phyloP scores from a whole-genome alignment of 2,888 invertebrate genomes.

The Lingula anatina region DNA sequence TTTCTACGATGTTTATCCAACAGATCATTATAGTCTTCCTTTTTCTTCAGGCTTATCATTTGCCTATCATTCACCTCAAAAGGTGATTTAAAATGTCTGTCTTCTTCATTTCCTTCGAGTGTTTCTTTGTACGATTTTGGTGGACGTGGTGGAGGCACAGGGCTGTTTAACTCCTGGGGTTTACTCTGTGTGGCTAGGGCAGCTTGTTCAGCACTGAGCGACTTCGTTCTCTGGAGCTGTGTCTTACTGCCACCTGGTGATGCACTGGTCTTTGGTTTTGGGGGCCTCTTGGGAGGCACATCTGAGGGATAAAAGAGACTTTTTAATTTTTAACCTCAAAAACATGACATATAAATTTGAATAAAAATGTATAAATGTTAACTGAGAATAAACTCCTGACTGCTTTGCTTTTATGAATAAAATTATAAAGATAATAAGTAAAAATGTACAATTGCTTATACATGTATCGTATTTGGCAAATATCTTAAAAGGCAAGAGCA shows the following conservation, averaged over 20 bases:
- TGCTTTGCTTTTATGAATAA: no score
- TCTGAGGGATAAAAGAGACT: no score
- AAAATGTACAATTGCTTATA: no score
- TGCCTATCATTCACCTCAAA: neutral
- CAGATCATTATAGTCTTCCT: slow-evolving; percentile 12
- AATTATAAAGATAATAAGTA: no score
- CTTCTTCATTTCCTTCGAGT: neutral
- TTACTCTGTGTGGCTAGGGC: neutral
- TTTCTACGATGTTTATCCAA: slow-evolving; percentile 12
- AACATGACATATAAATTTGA: no score
- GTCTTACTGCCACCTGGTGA: neutral
- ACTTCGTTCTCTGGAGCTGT: neutral
- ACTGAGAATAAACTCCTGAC: no score
- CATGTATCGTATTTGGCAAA: no score
- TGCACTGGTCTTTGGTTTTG: neutral
- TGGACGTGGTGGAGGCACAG: neutral
- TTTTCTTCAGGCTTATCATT: neutral
- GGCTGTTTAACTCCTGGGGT: neutral
- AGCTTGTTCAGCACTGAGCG: neutral
- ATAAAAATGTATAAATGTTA: no score
- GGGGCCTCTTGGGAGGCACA: neutral
- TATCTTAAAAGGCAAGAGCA: no score
- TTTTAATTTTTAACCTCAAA: no score
- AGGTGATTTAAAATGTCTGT: neutral
- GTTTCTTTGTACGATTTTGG: neutral